Conservation (phyloP, 2,888 invertebrate species). For the Polymixis lichenea region DNA sequence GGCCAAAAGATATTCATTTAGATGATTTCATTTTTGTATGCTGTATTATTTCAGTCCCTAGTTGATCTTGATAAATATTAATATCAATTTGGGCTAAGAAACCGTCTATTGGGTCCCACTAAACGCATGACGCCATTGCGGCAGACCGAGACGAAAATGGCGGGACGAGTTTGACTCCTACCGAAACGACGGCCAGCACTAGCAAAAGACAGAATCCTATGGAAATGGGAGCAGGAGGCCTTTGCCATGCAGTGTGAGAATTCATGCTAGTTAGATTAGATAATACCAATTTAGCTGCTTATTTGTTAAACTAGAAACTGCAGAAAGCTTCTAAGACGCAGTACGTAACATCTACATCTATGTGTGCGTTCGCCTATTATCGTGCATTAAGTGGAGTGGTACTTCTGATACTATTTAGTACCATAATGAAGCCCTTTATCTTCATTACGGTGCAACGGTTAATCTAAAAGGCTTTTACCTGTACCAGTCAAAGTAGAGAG, state of each 20-base stretch:
- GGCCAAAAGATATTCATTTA: no score
- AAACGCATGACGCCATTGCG: no score
- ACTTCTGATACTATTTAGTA: slow-evolving; percentile 56
- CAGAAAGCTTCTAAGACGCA: slow-evolving; percentile 42
- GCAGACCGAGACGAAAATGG: no score
- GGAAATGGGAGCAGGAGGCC: no score
- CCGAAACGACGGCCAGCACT: no score
- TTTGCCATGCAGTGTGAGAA: no score
- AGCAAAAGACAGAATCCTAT: no score
- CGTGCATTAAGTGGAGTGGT: slow-evolving; percentile 49
- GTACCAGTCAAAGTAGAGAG: slow-evolving; percentile 78
- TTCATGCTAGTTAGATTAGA: no score
- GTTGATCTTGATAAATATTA: not conserved
- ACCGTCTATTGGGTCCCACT: no score
- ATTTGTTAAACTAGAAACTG: slow-evolving; percentile 14
- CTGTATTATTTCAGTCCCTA: not conserved
- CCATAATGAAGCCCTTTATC: slow-evolving; percentile 83
- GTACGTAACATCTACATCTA: not conserved
- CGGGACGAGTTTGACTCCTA: no score
- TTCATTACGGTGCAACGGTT: slow-evolving; percentile 85
- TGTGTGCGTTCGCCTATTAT: slow-evolving; percentile 4
- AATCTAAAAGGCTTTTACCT: slow-evolving; percentile 86
- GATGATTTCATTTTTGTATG: no score
- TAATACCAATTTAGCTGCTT: not conserved
- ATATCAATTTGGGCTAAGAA: not conserved